Evolutionary conservation across 2,888 invertebrate genomes (phyloP), one percentile per base, ranked within the genome.

Genomic region (Dusona sp.): DNA sequence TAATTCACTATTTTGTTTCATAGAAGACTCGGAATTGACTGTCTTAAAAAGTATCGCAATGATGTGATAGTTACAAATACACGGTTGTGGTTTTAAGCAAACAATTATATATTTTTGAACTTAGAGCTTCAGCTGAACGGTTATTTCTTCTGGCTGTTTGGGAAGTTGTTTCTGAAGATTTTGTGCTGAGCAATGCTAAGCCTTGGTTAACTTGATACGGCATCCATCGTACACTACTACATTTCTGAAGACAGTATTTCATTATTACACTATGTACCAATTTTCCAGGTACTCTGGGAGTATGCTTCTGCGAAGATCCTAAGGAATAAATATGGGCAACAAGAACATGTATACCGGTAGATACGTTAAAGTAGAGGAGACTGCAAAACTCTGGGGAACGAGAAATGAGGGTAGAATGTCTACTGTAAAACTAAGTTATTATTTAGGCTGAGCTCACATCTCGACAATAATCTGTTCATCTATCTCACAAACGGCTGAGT

Each of bases 371-470:
- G 25, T 25, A 22, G 51, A 54, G 64, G 25, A 29, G 38, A 13
- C 11, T 33, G 61, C 45, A 57, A 64, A 38, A 73, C 22, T 64
- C 45, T 29, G 57, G 25, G 33, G 42, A 67, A 83, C 33, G 45
- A 51, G 65, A 45, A 25, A 74, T 61, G 19, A 45, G 72, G 54
- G 33, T 51, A n/a, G 38, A 65, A 80, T 75, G 65, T 54, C 22
- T 54, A 65, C 22, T 70, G 70, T 13, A 45, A 77, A 72, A 84
- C 75, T 65, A 77, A 79, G 74, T 75, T 72, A 77, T 54, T 72
- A 72, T 80, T 45, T 51, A 45, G 45, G 80, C 51, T 65, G 70
- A 68, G 67, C 45, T 70, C 25, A 33, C 16, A n/a, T 36, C 29
- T 80, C 68, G 22, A 45, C 70, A 84, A 51, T 48, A 13, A 38